phyloP scores from a whole-genome alignment of 1,140 invertebrate species.

The Caligus rogercresseyi region DNA sequence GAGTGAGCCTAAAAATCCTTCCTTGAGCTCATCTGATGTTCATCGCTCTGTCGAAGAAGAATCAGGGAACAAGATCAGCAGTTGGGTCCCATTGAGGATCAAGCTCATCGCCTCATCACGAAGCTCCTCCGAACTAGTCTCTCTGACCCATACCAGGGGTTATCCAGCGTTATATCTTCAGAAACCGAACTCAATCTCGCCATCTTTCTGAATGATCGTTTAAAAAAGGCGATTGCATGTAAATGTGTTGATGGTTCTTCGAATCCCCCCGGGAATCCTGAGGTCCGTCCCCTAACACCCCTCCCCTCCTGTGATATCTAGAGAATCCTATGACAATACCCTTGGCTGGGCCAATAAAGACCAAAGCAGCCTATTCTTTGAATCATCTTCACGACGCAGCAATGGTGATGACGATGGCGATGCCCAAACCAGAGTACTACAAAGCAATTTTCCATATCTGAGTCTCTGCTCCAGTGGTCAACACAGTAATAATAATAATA shows the following conservation, averaged over 20 bases:
- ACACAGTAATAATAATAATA: no score
- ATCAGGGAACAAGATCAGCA: neutral
- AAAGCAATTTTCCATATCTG: no score
- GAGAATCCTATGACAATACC: neutral
- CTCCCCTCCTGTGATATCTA: neutral
- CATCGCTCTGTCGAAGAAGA: neutral
- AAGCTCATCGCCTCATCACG: neutral
- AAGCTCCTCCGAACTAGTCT: no score
- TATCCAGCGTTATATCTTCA: neutral
- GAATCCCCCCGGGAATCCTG: neutral
- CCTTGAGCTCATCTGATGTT: no score
- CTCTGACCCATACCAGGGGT: neutral
- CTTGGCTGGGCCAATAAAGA: neutral
- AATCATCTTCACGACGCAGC: neutral
- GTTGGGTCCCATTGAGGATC: neutral
- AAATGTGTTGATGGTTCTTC: neutral
- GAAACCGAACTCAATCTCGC: neutral
- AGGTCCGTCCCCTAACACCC: no score
- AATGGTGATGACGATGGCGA: neutral
- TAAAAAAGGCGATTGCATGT: neutral
- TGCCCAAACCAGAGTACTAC: neutral
- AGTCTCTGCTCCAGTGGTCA: no score
- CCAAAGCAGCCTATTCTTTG: neutral
- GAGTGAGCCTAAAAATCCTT: no score
- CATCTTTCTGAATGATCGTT: neutral